These are phyloP conservation scores for Microctonus hyperodae DNA, from an alignment of 2,888 invertebrate species.

Conservation along the genomic window DNA sequence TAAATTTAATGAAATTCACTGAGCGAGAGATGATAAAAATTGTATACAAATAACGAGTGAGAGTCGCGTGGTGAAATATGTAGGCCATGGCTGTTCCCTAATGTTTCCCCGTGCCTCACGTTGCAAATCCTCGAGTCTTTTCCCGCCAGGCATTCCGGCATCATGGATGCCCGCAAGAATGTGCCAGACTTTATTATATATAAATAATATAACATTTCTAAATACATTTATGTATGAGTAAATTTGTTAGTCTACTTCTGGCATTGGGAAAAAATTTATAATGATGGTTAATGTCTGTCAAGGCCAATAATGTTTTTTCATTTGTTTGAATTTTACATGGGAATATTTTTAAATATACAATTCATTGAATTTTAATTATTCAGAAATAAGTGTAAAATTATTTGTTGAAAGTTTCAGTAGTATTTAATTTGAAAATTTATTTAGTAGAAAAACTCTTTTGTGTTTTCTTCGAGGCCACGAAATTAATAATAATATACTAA, in stretches of 20 bases:
- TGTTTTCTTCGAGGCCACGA: no score
- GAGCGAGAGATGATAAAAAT: background rate
- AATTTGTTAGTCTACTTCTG: background rate
- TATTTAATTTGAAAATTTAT: no score
- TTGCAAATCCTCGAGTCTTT: background rate
- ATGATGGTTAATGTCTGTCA: background rate
- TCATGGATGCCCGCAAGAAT: background rate
- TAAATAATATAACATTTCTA: background rate
- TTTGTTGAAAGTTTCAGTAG: no score
- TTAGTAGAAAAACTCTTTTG: no score
- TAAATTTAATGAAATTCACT: no score
- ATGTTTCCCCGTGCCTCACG: background rate
- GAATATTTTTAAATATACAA: background rate
- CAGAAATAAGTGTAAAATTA: no score
- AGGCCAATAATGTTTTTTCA: background rate
- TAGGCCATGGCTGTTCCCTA: constrained; percentile 56
- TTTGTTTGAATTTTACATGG: background rate
- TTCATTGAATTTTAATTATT: no score
- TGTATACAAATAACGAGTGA: constrained; percentile 25
- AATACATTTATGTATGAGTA: background rate
- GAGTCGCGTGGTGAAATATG: constrained; percentile 45
- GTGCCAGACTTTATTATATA: background rate
- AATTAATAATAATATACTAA: no score
- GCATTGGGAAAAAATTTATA: background rate
- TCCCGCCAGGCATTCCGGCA: constrained; percentile 4